Evolutionary conservation across 1,140 invertebrate species (phyloP), one percentile per base, ranked within the genome.

Genomic region (Caerostris extrusa): DNA sequence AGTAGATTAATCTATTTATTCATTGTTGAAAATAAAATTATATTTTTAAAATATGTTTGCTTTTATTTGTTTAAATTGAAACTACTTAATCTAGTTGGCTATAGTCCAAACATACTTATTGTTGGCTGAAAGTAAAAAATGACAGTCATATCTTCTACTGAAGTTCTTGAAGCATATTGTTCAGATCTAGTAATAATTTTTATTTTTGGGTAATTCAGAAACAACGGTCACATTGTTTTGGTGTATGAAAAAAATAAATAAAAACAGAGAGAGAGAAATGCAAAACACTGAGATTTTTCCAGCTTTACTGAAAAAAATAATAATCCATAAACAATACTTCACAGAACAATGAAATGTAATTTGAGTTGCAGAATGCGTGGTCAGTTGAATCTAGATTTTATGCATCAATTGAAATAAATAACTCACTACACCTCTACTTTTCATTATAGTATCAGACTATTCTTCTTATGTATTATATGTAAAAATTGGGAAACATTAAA

Each of bases 291-390:
- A 5, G 34, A 53, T 14, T 50, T 77, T 53, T 77, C 34, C 50
- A 12, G 12, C 71, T 53, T 77, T 77, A 10, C 53, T 77, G 8
- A 77, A 50, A 77, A 34, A 53, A 77, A 50, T 77, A 77, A 77
- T 77, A 77, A 53, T 53, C 71, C 71, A 77, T 77, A 77, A 77
- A 77, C 50, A 50, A 77, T 53, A 77, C 34, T 77, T 77, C 34
- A 53, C 6, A 5, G 50, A 12, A 50, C 71, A 50, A 50, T 12
- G 8, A 77, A 77, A 50, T 10, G 10, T 77, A 14, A 77, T 77
- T 77, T 77, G 10, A 77, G 34, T 34, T 50, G 14, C 61, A 67
- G 61, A 67, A 67, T 67, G 34, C 34, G 34, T 34, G 61, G 61
- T 67, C 61, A 67, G 61, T 6, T 67, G 17, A 67, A 17, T n/a